phyloP scores from a whole-genome alignment of 2,888 invertebrate species.

The Ramazzottius varieornatus region DNA sequence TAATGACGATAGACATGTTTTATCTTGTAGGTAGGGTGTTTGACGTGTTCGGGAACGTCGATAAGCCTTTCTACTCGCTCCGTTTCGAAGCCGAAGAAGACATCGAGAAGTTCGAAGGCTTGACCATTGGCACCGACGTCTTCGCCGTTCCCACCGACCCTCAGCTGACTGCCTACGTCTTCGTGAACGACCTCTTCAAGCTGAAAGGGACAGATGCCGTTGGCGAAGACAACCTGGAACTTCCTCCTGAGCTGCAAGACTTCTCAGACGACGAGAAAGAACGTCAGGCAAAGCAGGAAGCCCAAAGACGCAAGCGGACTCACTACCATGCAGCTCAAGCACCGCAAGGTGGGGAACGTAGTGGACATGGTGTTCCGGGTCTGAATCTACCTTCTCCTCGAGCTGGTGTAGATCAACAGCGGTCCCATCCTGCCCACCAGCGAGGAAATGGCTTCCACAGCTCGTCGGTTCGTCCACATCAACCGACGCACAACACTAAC shows the following conservation, averaged over 20 bases:
- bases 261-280: slow-evolving; percentile 6
- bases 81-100: slow-evolving; percentile 4
- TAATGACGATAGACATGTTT: too few species aligned
- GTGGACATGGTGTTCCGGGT: not conserved
- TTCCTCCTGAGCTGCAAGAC: not conserved
- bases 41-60: slow-evolving; percentile 5
- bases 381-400: too few species aligned
- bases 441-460: too few species aligned
- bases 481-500: not conserved
- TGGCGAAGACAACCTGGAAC: slow-evolving; percentile 4
- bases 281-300: not conserved
- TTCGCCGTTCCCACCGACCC: not conserved
- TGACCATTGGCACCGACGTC: not conserved
- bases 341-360: not conserved
- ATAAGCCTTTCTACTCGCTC: slow-evolving; percentile 4
- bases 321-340: not conserved
- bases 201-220: slow-evolving; percentile 6
- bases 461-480: too few species aligned
- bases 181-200: not conserved
- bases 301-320: not conserved
- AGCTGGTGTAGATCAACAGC: too few species aligned
- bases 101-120: not conserved
- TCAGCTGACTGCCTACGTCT: not conserved
- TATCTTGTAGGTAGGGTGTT: not conserved
- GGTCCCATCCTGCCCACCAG: too few species aligned